Conservation (phyloP, 2,888 invertebrate species). For the Dorcus parallelipipedus region DNA sequence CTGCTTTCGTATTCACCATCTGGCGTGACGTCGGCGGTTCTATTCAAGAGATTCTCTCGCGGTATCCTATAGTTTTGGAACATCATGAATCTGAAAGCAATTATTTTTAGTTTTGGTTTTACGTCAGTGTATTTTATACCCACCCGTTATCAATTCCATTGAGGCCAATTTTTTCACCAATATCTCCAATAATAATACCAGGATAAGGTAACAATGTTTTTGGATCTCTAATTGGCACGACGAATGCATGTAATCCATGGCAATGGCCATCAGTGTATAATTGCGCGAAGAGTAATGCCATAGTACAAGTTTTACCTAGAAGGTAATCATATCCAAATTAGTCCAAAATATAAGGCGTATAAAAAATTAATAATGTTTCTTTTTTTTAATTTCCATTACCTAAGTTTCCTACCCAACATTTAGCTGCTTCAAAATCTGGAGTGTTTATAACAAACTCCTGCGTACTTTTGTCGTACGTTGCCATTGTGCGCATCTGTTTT, state of each 20-base stretch:
- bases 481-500: slow-evolving; percentile 85
- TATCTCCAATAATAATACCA: slow-evolving; percentile 84
- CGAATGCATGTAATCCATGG: slow-evolving; percentile 87
- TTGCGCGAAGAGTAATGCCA: slow-evolving; percentile 87
- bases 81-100: slow-evolving; percentile 68
- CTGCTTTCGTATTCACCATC: slow-evolving; percentile 86
- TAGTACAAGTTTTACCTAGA: slow-evolving; percentile 76
- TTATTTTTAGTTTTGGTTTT: background rate
- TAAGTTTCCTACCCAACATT: slow-evolving; percentile 95
- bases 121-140: background rate
- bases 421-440: slow-evolving; percentile 92
- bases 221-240: slow-evolving; percentile 81
- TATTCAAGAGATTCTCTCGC: slow-evolving; percentile 77
- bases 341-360: background rate
- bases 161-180: slow-evolving; percentile 89
- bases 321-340: slow-evolving; percentile 2
- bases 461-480: slow-evolving; percentile 74
- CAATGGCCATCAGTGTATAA: slow-evolving; percentile 73
- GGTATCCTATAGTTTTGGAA: slow-evolving; percentile 88
- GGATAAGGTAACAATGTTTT: slow-evolving; percentile 73
- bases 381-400: slow-evolving; percentile 51
- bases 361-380: background rate
- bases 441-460: slow-evolving; percentile 85
- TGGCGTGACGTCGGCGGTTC: slow-evolving; percentile 83
- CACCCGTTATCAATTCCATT: slow-evolving; percentile 92